phyloP scores from a whole-genome alignment of 2,113 vertebrate species.

The Sander lucioperca region DNA sequence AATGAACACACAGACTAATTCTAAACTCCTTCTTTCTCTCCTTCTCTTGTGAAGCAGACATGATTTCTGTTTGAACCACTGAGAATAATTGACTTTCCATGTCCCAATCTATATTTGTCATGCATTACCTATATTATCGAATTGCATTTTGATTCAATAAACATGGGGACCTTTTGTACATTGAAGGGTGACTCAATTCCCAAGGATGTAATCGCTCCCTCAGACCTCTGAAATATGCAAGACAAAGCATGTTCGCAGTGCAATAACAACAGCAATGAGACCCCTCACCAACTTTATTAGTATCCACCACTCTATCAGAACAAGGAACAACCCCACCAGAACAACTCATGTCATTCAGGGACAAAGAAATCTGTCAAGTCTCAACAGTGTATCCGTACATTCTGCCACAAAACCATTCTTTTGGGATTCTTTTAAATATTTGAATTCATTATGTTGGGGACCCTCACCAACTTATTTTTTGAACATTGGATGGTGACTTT shows the following conservation, averaged over 20 bases:
- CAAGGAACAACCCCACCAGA: background rate
- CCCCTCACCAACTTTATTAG: background rate
- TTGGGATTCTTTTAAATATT: background rate
- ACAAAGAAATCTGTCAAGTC: background rate
- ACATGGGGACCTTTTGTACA: constrained; percentile 17
- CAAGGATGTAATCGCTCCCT: constrained; percentile 49
- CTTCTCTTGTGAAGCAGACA: constrained; percentile 4
- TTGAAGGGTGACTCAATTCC: constrained; percentile 39
- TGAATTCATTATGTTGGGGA: background rate
- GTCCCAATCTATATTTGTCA: constrained; percentile 41
- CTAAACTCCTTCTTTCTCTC: background rate
- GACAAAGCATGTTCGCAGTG: constrained; percentile 33
- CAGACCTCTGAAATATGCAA: constrained; percentile 46
- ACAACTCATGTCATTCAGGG: background rate
- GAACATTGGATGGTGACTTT: constrained; percentile 6
- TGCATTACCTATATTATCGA: constrained; percentile 11
- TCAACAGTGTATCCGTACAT: background rate
- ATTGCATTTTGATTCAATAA: constrained; percentile 34
- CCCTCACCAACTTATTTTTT: background rate
- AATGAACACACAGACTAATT: constrained; percentile 29
- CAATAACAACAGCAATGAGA: constrained; percentile 12
- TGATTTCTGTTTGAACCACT: constrained; percentile 10
- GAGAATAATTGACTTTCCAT: constrained; percentile 16
- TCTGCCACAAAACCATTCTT: background rate
- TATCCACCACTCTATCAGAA: constrained; percentile 5